phyloP scores from a whole-genome alignment of 2,113 vertebrate species.

The Anser cygnoides region DNA sequence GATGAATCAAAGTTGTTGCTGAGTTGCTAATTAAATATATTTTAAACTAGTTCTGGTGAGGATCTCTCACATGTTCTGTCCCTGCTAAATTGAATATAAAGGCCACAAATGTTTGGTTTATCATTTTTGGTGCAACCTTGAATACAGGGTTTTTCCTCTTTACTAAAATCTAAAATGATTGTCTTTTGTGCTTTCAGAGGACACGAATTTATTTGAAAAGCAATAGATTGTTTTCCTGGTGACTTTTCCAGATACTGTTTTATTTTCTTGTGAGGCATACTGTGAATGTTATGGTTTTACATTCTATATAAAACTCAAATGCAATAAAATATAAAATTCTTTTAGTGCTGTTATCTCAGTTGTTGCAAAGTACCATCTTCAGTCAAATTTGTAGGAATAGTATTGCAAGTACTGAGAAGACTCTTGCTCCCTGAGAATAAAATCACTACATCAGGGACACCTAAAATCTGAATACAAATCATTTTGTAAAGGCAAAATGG shows the following conservation, averaged over 20 bases:
- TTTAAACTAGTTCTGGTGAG: not conserved
- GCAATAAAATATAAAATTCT: slow-evolving; percentile 10
- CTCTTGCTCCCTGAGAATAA: slow-evolving; percentile 65
- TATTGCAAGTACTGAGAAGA: slow-evolving; percentile 70
- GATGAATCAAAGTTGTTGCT: not conserved
- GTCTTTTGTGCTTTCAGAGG: not conserved
- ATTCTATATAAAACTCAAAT: slow-evolving; percentile 7
- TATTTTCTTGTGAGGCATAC: not conserved
- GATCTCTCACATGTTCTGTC: not conserved
- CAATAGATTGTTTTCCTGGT: not conserved
- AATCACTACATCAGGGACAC: slow-evolving; percentile 63
- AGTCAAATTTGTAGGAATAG: slow-evolving; percentile 61
- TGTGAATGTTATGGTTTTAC: not conserved
- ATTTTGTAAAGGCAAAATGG: slow-evolving; percentile 49
- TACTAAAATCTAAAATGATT: not conserved
- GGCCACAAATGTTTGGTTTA: not conserved
- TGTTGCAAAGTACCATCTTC: slow-evolving; percentile 59
- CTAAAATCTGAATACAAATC: slow-evolving; percentile 70
- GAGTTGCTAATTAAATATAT: not conserved
- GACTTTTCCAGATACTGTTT: not conserved
- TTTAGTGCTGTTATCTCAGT: slow-evolving; percentile 64
- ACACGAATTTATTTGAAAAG: not conserved
- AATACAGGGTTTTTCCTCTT: not conserved
- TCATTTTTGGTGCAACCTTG: not conserved
- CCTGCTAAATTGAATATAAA: not conserved